Evolutionary conservation across 2,113 vertebrate genomes (phyloP).

Genomic region (Pampusana beccarii): DNA sequence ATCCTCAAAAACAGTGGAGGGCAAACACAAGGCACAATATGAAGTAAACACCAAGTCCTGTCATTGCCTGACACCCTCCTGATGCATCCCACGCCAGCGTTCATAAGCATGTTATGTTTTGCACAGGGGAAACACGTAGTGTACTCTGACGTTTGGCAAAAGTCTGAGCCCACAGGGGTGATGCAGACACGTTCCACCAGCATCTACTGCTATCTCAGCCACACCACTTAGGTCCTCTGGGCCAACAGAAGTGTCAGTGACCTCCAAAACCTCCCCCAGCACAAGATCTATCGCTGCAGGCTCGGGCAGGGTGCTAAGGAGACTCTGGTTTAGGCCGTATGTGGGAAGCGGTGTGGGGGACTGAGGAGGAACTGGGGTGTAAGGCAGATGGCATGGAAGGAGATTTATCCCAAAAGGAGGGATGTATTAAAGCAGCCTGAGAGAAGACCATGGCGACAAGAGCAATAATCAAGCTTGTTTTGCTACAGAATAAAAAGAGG

Average conservation of each 20-base stretch:
- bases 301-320: neutral
- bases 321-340: neutral
- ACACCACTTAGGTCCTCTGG: neutral
- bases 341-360: neutral
- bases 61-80: neutral
- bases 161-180: neutral
- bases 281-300: neutral
- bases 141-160: neutral
- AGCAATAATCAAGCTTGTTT: neutral
- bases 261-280: neutral
- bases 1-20: neutral
- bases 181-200: fast-evolving
- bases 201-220: neutral
- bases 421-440: neutral
- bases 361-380: neutral
- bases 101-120: neutral
- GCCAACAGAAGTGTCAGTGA: neutral
- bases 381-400: neutral
- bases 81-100: too few species aligned
- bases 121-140: fast-evolving
- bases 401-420: conserved; percentile 5
- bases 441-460: neutral
- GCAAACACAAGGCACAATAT: neutral
- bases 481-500: neutral
- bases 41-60: neutral